Conservation (phyloP, 2,888 invertebrate genomes). For the Eilema depressum region DNA sequence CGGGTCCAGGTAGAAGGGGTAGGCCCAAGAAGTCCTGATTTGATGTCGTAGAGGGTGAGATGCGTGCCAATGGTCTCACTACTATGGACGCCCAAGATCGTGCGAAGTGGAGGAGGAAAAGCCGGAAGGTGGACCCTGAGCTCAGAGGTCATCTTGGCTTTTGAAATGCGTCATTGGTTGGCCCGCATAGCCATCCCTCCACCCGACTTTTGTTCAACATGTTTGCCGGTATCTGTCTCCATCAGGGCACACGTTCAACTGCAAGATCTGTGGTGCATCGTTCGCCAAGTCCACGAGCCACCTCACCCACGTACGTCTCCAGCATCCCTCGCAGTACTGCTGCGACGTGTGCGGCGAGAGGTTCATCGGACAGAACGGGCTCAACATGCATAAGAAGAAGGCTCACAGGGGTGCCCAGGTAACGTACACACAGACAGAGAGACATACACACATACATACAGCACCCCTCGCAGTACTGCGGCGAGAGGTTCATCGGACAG, state of each 20-base stretch:
- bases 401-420: slow-evolving; percentile 61
- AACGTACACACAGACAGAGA: too few relatives aligned
- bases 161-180: too few relatives aligned
- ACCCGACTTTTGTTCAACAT: background rate
- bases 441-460: too few relatives aligned
- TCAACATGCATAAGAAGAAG: slow-evolving; percentile 70
- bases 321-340: slow-evolving; percentile 64
- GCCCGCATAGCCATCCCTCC: too few relatives aligned
- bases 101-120: too few relatives aligned
- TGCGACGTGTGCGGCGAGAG: slow-evolving; percentile 72
- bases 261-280: slow-evolving; percentile 65
- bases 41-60: too few relatives aligned
- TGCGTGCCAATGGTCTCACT: too few relatives aligned
- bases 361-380: slow-evolving; percentile 67
- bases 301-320: slow-evolving; percentile 69
- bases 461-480: slow-evolving; percentile 66
- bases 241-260: slow-evolving; percentile 57
- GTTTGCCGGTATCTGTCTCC: background rate
- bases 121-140: too few relatives aligned
- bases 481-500: slow-evolving; percentile 68
- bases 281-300: slow-evolving; percentile 72
- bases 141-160: too few relatives aligned
- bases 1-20: too few relatives aligned
- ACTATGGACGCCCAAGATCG: too few relatives aligned
- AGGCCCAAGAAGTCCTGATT: too few relatives aligned